Conservation (phyloP, 2,797 vertebrate species). For the Rachycentron canadum region DNA sequence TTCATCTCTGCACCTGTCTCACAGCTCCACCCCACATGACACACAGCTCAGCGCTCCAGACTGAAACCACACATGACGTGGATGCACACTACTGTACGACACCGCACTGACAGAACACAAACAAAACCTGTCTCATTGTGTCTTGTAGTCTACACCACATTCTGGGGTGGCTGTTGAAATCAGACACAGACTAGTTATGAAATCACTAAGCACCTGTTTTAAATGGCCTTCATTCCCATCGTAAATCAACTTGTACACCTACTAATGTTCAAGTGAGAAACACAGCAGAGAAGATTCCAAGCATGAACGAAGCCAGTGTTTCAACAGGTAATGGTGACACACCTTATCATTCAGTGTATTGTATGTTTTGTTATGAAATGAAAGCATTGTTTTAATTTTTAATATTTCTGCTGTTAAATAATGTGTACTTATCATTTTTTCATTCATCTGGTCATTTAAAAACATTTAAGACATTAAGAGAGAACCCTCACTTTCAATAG, state of each 20-base stretch:
- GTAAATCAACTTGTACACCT: not conserved
- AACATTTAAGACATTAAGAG: not conserved
- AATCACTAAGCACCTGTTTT: constrained; percentile 6
- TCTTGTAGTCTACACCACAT: constrained; percentile 34
- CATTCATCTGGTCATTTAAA: too few relatives aligned
- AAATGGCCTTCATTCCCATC: not conserved
- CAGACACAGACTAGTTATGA: constrained; percentile 4
- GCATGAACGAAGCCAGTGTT: not conserved
- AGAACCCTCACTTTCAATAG: not conserved
- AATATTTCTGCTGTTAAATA: not conserved
- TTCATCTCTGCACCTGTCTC: constrained; percentile 82
- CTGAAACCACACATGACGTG: constrained; percentile 42
- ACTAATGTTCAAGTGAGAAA: not conserved
- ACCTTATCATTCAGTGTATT: not conserved
- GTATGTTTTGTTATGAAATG: not conserved
- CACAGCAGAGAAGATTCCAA: not conserved
- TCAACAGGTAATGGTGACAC: not conserved
- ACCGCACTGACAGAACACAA: constrained; percentile 15
- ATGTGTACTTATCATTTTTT: not conserved
- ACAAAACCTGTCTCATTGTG: constrained; percentile 39
- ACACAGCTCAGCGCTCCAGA: constrained; percentile 55
- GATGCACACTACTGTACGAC: constrained; percentile 22
- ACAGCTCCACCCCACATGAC: constrained; percentile 68
- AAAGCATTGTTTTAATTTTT: not conserved
- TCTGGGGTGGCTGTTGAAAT: constrained; percentile 23